Conservation (phyloP, 2,113 vertebrate genomes). For the Stegostoma tigrinum region DNA sequence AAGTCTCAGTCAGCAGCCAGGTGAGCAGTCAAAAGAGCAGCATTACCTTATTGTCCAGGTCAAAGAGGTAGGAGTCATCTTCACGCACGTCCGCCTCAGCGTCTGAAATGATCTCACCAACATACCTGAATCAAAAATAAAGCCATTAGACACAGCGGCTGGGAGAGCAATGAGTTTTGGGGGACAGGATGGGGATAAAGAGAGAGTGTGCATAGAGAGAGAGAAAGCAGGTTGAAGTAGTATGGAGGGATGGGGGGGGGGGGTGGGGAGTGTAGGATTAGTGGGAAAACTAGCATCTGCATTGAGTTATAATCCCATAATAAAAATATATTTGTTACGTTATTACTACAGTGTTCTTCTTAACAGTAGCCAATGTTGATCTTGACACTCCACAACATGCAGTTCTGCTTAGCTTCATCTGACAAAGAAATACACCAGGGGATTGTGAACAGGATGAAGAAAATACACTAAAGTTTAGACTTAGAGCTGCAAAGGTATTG, state of each 20-base stretch:
- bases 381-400: too few species aligned
- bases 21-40: not conserved
- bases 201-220: not conserved
- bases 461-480: too few species aligned
- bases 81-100: slow-evolving; percentile 85
- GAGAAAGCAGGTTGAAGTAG: not conserved
- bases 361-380: too few species aligned
- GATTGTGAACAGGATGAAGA: too few species aligned
- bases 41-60: slow-evolving; percentile 84
- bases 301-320: too few species aligned
- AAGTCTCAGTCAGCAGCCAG: not conserved
- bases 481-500: too few species aligned
- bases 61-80: slow-evolving; percentile 86
- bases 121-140: slow-evolving; percentile 61
- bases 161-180: too few species aligned
- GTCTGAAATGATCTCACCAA: slow-evolving; percentile 85
- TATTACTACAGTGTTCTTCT: too few species aligned
- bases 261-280: not conserved
- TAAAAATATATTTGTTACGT: too few species aligned
- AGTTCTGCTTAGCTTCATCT: too few species aligned
- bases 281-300: too few species aligned
- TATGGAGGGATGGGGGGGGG: not conserved
- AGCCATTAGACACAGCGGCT: not conserved
- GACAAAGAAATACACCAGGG: too few species aligned
- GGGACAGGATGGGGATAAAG: not conserved